Base-by-base conservation (phyloP, 2,888 invertebrate species). In the Athalia circularis region DNA sequence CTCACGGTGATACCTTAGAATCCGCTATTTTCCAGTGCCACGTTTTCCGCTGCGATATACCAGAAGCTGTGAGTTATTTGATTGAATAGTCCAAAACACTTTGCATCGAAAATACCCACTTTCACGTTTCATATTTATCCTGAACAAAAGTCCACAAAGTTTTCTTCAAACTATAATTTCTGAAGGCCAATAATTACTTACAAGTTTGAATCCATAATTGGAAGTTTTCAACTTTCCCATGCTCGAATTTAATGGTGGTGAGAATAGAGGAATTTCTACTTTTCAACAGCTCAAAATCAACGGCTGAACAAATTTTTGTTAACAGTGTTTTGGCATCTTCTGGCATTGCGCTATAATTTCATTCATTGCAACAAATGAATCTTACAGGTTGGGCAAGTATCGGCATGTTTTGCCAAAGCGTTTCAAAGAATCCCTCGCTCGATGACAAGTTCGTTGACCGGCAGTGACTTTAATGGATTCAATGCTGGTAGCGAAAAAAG, bases 1-100 rank as follows among this genome's bases (percentile, higher is more conserved):
- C 98, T 68, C 97, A 98, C 88, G 98, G 98, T 0, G 97, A 97
- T 86, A 95, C 95, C 52, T 94, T 94, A 84, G 96, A 97, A 91
- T 95, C 95, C 0, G 95, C 97, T 67, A 95, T 98, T 81, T 98
- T 98, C 90, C 97, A 98, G 91, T 99, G 99, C 92, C 99, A 99
- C 92, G 97, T 98, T 68, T 99, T 99, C 92, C 94, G 98, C 79
- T 99, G 98, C 91, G 97, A 97, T 89, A 96, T 97, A 88, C 95
- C 96, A 48, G 98, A 98, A 90, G 98, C 98, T 57, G 98, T 98
- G 87, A 94, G 93, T 91, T 80, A 62, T 61, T 52, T 79, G 79
- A 45, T 77, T 79, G 15, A 57, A 54, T 5, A 70, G 3, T 13
- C 13, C 6, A 45, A 59, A 61, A 8, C 29, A 57, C 3, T 29